Percentiles rank a stretch among this genome's conserved stretches.
Evolutionary conservation across 2,113 vertebrate genomes (phyloP).

Genomic region (Piaya cayana): DNA sequence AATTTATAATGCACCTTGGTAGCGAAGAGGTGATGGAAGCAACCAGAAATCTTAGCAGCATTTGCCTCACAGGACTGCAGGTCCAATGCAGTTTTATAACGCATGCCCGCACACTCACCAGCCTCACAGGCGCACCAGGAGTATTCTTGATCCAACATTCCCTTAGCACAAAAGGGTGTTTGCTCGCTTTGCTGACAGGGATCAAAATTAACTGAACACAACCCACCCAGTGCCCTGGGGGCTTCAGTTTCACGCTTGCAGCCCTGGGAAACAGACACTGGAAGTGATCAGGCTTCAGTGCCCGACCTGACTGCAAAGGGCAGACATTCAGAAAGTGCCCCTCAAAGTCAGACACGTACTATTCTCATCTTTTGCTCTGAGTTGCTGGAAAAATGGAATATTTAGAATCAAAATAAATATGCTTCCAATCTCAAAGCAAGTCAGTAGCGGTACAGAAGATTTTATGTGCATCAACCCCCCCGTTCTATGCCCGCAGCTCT

Average conservation of each 20-base stretch:
- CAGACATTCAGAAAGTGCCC: neutral
- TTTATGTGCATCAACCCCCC: constrained; percentile 46
- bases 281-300: neutral
- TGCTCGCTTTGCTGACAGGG: neutral
- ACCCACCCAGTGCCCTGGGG: neutral
- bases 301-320: neutral
- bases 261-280: neutral
- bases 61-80: neutral
- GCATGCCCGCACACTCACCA: neutral
- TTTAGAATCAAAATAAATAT: constrained; percentile 8
- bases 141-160: neutral
- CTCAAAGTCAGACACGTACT: neutral
- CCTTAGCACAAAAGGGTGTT: neutral
- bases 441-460: constrained; percentile 39
- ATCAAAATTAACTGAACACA: neutral
- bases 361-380: neutral
- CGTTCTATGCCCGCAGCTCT: accelerated
- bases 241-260: neutral
- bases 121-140: neutral
- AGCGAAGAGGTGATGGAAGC: neutral
- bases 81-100: neutral
- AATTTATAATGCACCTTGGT: neutral
- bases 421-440: constrained; percentile 20
- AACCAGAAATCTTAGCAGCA: neutral
- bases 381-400: neutral